These are phyloP conservation scores for Enteromius treurensis DNA, from an alignment of 2,797 vertebrate genomes.

Conservation along the genomic window DNA sequence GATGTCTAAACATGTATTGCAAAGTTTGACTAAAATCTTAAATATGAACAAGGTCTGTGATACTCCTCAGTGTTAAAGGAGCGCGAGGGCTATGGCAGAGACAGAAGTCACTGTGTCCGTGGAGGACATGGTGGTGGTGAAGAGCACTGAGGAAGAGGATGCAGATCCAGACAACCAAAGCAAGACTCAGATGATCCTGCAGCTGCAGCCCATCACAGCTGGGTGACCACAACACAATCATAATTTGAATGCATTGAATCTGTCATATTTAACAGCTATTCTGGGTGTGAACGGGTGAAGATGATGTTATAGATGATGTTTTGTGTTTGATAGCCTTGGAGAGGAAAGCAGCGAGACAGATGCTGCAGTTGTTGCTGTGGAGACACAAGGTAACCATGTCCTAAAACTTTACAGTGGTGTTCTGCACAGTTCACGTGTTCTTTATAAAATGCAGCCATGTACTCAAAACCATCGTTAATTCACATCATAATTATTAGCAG, in stretches of 20 bases:
- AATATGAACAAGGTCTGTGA: not conserved
- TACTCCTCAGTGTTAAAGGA: slow-evolving; percentile 26
- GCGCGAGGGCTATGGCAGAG: slow-evolving; percentile 81
- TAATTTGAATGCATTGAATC: not conserved
- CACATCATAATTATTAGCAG: not conserved
- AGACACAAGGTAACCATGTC: slow-evolving; percentile 78
- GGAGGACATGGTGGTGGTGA: slow-evolving; percentile 91
- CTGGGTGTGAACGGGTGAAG: not conserved
- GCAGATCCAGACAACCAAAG: slow-evolving; percentile 83
- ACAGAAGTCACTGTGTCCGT: slow-evolving; percentile 90
- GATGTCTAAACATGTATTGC: not conserved
- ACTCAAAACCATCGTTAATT: slow-evolving; percentile 1
- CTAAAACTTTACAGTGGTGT: not conserved
- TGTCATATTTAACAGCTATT: not conserved
- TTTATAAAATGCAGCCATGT: not conserved
- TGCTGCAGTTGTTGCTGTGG: slow-evolving; percentile 86
- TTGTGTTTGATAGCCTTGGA: slow-evolving; percentile 78
- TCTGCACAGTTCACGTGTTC: not conserved
- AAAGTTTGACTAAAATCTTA: not conserved
- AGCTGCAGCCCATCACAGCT: slow-evolving; percentile 89
- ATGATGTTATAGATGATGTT: slow-evolving; percentile 4
- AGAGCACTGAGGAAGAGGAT: slow-evolving; percentile 81
- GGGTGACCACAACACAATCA: slow-evolving; percentile 79
- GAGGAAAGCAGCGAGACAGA: slow-evolving; percentile 86
- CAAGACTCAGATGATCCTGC: slow-evolving; percentile 94